A percentile compares a stretch with the other conserved stretches of the same genome.
These are phyloP conservation scores for Orycteropus afer DNA, from an alignment of 2,113 vertebrate genomes.

Conservation along the genomic window DNA sequence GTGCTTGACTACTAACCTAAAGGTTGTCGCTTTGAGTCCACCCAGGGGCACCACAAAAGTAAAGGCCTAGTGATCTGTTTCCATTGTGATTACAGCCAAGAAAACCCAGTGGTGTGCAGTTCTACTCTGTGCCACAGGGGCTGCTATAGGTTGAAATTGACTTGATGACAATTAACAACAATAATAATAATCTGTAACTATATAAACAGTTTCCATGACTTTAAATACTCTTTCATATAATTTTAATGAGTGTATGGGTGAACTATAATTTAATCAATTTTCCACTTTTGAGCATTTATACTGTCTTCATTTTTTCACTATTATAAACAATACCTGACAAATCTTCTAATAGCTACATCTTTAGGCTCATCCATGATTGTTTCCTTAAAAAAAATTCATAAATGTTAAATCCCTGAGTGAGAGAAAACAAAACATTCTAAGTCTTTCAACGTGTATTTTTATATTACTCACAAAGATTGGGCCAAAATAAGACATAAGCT, in stretches of 20 bases:
- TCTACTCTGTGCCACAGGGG: neutral
- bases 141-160: neutral
- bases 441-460: neutral
- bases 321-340: neutral
- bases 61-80: neutral
- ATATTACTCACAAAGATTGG: neutral
- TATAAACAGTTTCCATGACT: neutral
- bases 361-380: neutral
- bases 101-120: neutral
- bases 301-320: neutral
- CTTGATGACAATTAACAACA: neutral
- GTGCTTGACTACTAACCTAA: neutral
- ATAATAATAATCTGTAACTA: too few relatives aligned
- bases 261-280: neutral
- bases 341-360: neutral
- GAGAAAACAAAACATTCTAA: constrained; percentile 16
- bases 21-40: neutral
- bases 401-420: neutral
- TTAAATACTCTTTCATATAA: neutral
- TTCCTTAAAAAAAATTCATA: neutral
- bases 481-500: neutral
- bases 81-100: neutral
- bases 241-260: neutral
- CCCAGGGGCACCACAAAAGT: neutral
- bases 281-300: neutral